A percentile compares a stretch with the other conserved stretches of the same genome.
phyloP scores from a whole-genome alignment of 1,140 invertebrate species.

The Chelonus insularis region DNA sequence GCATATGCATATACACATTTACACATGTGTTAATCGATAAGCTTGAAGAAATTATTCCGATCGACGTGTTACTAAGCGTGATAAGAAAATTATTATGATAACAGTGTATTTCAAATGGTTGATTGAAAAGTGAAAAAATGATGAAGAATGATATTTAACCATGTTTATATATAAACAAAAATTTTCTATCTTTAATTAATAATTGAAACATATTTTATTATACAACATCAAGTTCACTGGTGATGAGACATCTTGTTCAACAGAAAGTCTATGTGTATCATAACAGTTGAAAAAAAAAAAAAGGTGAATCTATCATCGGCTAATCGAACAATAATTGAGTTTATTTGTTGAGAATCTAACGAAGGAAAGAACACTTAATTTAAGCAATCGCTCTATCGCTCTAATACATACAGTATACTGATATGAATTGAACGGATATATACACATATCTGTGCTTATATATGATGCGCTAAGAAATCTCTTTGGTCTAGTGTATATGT shows the following conservation, averaged over 20 bases:
- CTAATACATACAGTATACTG: background rate
- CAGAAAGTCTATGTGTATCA: too few species aligned
- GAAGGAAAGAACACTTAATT: background rate
- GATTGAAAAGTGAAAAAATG: too few species aligned
- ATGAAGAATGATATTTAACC: too few species aligned
- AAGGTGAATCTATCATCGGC: too few species aligned
- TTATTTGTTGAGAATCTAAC: background rate
- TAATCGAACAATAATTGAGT: too few species aligned
- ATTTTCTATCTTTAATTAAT: too few species aligned
- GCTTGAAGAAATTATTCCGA: background rate
- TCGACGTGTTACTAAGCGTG: conserved; percentile 1
- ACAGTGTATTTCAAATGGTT: too few species aligned
- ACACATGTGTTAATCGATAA: background rate
- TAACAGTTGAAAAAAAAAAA: too few species aligned
- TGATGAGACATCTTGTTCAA: too few species aligned
- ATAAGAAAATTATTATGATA: background rate
- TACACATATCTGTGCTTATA: background rate
- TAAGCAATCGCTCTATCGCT: background rate
- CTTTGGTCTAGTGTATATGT: background rate
- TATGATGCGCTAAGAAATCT: background rate
- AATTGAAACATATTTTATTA: too few species aligned
- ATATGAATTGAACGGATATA: background rate
- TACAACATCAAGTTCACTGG: too few species aligned
- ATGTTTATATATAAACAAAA: too few species aligned
- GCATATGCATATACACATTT: background rate